phyloP scores from a whole-genome alignment of 1,140 invertebrate species.

The Drosophila kohkoa region DNA sequence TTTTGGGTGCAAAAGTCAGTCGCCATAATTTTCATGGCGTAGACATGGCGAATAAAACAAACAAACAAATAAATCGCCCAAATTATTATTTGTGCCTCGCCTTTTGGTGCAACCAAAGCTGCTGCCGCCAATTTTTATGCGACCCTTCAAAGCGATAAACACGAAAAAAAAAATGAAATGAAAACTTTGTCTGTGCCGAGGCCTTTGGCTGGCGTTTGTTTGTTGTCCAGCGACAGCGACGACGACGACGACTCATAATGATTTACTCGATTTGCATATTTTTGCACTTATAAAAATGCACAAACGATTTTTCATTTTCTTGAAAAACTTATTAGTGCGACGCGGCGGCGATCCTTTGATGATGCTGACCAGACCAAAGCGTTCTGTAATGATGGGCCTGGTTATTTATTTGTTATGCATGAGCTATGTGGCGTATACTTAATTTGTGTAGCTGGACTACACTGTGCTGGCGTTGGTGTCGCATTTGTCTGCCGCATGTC shows the following conservation, averaged over 20 bases:
- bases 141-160: slow-evolving; percentile 16
- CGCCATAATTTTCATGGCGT: slow-evolving; percentile 74
- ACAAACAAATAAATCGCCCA: slow-evolving; percentile 82
- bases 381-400: slow-evolving; percentile 57
- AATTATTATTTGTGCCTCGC: slow-evolving; percentile 67
- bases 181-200: slow-evolving; percentile 73
- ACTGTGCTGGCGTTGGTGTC: slow-evolving; percentile 41
- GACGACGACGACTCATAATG: slow-evolving; percentile 57
- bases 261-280: slow-evolving; percentile 83
- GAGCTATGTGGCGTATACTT: slow-evolving; percentile 62
- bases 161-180: background rate
- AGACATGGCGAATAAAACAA: slow-evolving; percentile 75
- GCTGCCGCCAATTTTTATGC: slow-evolving; percentile 47
- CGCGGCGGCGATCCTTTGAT: slow-evolving; percentile 62
- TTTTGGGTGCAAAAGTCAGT: slow-evolving; percentile 60
- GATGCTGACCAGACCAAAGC: slow-evolving; percentile 18
- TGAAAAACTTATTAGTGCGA: slow-evolving; percentile 80
- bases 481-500: slow-evolving; percentile 57
- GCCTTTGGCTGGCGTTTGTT: background rate
- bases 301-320: slow-evolving; percentile 84
- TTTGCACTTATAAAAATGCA: slow-evolving; percentile 84
- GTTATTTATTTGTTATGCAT: slow-evolving; percentile 81
- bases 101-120: slow-evolving; percentile 32
- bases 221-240: slow-evolving; percentile 56
- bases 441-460: slow-evolving; percentile 33